Evolutionary conservation across 2,797 vertebrate species (phyloP).

Genomic region (Centroberyx gerrardi): DNA sequence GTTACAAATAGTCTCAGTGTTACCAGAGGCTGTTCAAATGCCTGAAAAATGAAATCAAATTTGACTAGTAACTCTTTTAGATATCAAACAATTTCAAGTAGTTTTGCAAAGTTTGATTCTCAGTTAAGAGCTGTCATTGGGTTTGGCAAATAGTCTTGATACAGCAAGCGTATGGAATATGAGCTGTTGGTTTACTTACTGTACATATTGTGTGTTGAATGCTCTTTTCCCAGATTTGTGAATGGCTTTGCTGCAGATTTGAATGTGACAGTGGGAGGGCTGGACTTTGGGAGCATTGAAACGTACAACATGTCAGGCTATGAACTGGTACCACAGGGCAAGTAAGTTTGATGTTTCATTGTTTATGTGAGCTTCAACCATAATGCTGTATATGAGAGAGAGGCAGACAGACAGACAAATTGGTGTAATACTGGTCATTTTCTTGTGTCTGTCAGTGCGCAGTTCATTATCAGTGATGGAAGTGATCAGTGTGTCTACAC

Average conservation of each 20-base stretch:
- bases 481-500: conserved; percentile 18
- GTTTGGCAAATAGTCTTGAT: no score
- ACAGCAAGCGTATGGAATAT: no score
- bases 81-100: no score
- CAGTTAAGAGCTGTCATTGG: no score
- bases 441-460: conserved; percentile 59
- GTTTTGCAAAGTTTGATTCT: no score
- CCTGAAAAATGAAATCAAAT: no score
- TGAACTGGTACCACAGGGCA: conserved; percentile 62
- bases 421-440: neutral
- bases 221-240: conserved; percentile 85
- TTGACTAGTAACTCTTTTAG: no score
- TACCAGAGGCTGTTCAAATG: no score
- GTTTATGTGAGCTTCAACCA: neutral
- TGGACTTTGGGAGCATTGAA: accelerated
- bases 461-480: neutral
- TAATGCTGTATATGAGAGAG: neutral
- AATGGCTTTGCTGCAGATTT: conserved; percentile 63
- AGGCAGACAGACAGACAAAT: neutral
- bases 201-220: neutral
- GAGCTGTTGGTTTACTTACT: neutral
- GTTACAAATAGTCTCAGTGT: conserved; percentile 12
- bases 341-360: conserved; percentile 81
- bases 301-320: conserved; percentile 79
- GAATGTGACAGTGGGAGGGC: conserved; percentile 59